phyloP scores from a whole-genome alignment of 2,888 invertebrate species.

The Adineta ricciae region DNA sequence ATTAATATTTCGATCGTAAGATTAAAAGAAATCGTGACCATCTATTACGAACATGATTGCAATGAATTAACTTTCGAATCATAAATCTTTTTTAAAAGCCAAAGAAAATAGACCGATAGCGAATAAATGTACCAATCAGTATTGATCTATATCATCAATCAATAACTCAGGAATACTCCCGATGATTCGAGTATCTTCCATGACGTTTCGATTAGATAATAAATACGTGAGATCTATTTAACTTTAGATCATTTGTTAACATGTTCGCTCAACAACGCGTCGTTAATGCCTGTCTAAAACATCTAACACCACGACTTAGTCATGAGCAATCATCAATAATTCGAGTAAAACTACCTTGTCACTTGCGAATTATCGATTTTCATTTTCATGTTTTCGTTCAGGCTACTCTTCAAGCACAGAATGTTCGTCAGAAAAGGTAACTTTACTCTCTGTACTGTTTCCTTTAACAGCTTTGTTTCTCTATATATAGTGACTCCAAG shows the following conservation, averaged over 20 bases:
- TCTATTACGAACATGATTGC: no score
- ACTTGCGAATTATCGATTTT: no score
- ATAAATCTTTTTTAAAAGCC: neutral
- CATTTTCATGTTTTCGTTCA: neutral
- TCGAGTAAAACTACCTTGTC: neutral
- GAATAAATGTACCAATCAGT: neutral
- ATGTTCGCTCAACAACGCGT: neutral
- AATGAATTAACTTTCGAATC: neutral
- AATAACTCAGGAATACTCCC: neutral
- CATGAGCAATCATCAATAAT: constrained; percentile 1
- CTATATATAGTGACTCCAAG: neutral
- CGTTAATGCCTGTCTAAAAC: neutral
- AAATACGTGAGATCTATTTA: neutral
- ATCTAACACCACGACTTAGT: neutral
- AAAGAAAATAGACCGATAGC: neutral
- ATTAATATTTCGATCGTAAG: no score
- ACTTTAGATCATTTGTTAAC: neutral
- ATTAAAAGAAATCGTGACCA: no score
- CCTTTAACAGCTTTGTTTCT: neutral
- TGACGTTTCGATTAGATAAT: neutral
- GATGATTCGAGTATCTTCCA: no score
- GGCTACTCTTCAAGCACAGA: neutral
- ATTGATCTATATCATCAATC: neutral
- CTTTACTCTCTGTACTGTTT: neutral
- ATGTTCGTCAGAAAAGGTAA: neutral